Conservation (phyloP, 2,888 invertebrate genomes). For the Xanthorhoe designata region DNA sequence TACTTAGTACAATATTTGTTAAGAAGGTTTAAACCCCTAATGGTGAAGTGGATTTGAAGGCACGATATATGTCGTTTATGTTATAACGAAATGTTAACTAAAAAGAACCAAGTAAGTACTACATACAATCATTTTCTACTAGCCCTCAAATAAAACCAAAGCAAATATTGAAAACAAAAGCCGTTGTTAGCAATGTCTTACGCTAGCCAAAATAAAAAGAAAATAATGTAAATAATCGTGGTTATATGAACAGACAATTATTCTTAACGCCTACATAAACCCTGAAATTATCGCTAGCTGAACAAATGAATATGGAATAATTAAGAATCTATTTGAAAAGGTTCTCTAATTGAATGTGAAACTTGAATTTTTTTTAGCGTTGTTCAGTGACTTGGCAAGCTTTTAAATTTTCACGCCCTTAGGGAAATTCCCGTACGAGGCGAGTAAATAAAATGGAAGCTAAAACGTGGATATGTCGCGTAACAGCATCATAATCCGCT, state of each 20-base stretch:
- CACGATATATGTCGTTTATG: background rate
- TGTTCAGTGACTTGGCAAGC: constrained; percentile 22
- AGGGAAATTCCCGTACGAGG: constrained; percentile 26
- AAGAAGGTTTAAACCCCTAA: background rate
- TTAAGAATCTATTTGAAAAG: background rate
- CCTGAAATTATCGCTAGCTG: background rate
- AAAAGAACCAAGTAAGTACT: background rate
- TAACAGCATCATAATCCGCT: constrained; percentile 7
- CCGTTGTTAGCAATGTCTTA: background rate
- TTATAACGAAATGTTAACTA: background rate
- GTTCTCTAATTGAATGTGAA: constrained; percentile 6
- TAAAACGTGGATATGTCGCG: constrained; percentile 4
- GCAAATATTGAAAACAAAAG: background rate
- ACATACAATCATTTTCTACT: background rate
- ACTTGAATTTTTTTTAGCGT: constrained; percentile 20
- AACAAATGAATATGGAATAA: background rate
- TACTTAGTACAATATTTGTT: background rate
- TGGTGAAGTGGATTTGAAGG: constrained; percentile 1
- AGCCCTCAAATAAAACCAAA: background rate
- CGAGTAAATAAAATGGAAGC: constrained; percentile 6
- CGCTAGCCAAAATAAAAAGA: background rate
- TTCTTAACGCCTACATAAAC: background rate
- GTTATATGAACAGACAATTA: background rate
- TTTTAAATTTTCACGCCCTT: constrained; percentile 26
- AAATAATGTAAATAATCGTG: background rate